Conservation (phyloP, 2,113 vertebrate species). For the Sapajus apella region DNA sequence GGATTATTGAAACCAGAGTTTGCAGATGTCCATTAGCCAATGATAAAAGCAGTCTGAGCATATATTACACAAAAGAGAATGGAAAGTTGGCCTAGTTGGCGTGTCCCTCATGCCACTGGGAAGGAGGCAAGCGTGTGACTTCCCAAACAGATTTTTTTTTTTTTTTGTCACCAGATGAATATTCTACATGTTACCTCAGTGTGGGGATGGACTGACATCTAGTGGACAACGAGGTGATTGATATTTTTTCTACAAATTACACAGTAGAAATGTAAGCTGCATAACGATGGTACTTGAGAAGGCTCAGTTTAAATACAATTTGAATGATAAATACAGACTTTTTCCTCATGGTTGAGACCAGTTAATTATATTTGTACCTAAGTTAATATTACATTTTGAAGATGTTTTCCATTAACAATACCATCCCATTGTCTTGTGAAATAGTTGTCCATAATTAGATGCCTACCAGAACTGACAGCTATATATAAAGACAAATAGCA, state of each 20-base stretch:
- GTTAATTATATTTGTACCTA: not conserved
- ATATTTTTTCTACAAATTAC: not conserved
- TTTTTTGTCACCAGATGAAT: constrained; percentile 78
- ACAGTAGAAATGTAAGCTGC: not conserved
- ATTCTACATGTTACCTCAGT: not conserved
- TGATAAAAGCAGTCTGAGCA: not conserved
- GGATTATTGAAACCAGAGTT: not conserved
- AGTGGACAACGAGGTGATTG: constrained; percentile 64
- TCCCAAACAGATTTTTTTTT: not conserved
- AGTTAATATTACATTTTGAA: not conserved
- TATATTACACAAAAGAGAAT: not conserved
- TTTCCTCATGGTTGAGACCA: not conserved
- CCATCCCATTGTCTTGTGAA: not conserved
- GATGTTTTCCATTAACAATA: not conserved
- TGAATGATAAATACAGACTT: not conserved
- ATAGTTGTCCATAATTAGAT: not conserved
- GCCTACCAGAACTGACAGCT: not conserved
- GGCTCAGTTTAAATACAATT: not conserved
- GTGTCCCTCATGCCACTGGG: not conserved
- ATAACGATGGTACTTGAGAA: not conserved
- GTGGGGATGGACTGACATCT: constrained; percentile 81
- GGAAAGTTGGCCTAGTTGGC: not conserved
- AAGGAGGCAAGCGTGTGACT: not conserved
- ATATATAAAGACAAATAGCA: not conserved
- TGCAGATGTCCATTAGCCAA: not conserved